Evolutionary conservation across 2,113 vertebrate genomes (phyloP), one percentile per base, ranked within the genome.

Genomic region (Chlamydotis undulata): DNA sequence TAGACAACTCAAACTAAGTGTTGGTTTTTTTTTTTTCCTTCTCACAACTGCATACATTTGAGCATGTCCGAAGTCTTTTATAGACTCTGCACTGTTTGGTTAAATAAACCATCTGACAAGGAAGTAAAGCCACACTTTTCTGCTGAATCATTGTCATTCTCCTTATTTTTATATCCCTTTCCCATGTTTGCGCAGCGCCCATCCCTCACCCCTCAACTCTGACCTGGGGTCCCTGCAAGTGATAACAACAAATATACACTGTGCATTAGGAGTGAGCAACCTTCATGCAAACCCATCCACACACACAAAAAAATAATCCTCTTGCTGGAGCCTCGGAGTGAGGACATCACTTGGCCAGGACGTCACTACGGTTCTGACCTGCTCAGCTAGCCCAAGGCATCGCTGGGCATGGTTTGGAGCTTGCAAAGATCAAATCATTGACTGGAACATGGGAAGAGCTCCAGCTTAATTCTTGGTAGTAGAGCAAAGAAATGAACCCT

Each of bases 21-120:
- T 28, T 47, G 19, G 4, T 22, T 49, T 49, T 47, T 47, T 33
- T 31, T 2, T 39, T 80, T 37, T 84, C 81, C 83, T 92, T 90
- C 53, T 95, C 47, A 80, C 28, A 56, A 29, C 29, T 85, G 94
- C 90, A 76, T 95, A 84, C 91, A 61, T 69, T 85, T 92, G 79
- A 78, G 93, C 95, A 95, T 90, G 87, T 89, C 94, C 89, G 75
- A 83, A 75, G 67, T 89, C 81, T 79, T 90, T 85, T 57, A 63
- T 21, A 81, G 93, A 73, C 80, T 69, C 53, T 49, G 56, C 29
- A 87, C 14, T 85, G 73, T 92, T 87, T 84, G 77, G 67, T 96
- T 85, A 94, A 95, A 86, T 83, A 92, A 95, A 94, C 79, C 87
- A 64, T 45, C 89, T 91, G 93, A 82, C 2, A 13, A 95, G 53